phyloP scores from a whole-genome alignment of 2,888 invertebrate genomes.

The Scaptomyza reducta region DNA sequence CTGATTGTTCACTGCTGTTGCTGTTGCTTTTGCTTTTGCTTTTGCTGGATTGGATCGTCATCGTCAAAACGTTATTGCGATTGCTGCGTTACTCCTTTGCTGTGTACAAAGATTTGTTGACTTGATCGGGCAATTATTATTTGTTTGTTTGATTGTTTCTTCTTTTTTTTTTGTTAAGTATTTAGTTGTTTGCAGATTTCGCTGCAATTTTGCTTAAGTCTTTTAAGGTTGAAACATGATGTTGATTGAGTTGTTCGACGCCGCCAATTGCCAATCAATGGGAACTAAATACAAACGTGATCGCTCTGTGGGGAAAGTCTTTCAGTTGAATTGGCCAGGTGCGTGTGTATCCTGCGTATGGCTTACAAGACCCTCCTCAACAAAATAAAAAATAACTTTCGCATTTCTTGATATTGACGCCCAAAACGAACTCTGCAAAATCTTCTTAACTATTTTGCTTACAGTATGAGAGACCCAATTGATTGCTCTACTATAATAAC shows the following conservation, averaged over 20 bases:
- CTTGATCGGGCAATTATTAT: constrained; percentile 70
- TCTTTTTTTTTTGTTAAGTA: constrained; percentile 28
- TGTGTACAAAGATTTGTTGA: constrained; percentile 70
- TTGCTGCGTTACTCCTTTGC: constrained; percentile 71
- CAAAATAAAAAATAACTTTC: background rate
- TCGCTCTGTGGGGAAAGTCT: constrained; percentile 46
- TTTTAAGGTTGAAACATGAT: constrained; percentile 57
- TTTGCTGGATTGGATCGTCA: constrained; percentile 36
- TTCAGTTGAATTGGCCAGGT: constrained; percentile 6
- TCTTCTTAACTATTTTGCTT: constrained; percentile 18
- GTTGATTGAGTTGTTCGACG: constrained; percentile 61
- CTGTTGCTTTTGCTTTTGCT: constrained; percentile 35
- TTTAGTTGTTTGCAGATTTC: constrained; percentile 58
- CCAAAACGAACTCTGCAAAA: no score
- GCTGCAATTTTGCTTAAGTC: constrained; percentile 58
- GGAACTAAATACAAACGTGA: constrained; percentile 44
- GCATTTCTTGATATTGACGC: background rate
- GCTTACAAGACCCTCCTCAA: background rate
- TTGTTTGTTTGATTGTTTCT: constrained; percentile 46
- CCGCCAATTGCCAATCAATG: constrained; percentile 56
- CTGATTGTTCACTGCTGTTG: constrained; percentile 34
- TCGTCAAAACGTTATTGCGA: constrained; percentile 38
- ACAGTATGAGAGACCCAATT: constrained; percentile 49
- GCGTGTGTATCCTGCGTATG: constrained; percentile 14
- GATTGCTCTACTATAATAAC: constrained; percentile 53